phyloP scores from a whole-genome alignment of 2,797 vertebrate genomes.

The Valencia hispanica region DNA sequence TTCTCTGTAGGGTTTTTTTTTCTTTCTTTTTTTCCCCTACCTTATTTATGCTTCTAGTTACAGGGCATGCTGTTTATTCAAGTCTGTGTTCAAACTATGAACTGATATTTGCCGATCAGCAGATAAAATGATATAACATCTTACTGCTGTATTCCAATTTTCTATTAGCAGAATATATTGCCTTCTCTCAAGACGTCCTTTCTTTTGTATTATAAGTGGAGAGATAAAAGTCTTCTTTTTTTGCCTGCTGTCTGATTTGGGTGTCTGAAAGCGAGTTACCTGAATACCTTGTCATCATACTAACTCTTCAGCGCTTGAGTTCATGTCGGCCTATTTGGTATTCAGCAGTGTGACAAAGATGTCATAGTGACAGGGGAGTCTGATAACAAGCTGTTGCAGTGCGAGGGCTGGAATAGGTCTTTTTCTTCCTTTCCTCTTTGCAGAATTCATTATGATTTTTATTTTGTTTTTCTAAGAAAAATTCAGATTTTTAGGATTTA shows the following conservation, averaged over 20 bases:
- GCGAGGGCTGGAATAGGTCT: slow-evolving; percentile 46
- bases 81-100: not conserved
- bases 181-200: not conserved
- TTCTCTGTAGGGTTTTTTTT: not conserved
- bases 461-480: no score
- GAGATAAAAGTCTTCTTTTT: not conserved
- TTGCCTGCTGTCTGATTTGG: not conserved
- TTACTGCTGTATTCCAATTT: not conserved
- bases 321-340: slow-evolving; percentile 57
- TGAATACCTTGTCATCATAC: slow-evolving; percentile 44
- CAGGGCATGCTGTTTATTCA: not conserved
- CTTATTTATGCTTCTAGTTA: not conserved
- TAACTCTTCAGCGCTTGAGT: slow-evolving; percentile 42
- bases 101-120: not conserved
- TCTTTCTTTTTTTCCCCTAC: no score
- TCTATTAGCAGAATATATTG: not conserved
- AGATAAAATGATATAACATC: not conserved
- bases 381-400: slow-evolving; percentile 62
- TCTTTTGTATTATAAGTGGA: not conserved
- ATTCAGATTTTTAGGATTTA: not conserved
- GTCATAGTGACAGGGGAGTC: slow-evolving; percentile 61
- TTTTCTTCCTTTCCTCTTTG: not conserved
- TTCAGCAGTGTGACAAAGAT: slow-evolving; percentile 61
- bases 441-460: not conserved
- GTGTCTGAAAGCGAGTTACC: slow-evolving; percentile 28